These are phyloP conservation scores for Arrhopalites spinosus DNA, from an alignment of 2,888 invertebrate genomes.

Conservation along the genomic window DNA sequence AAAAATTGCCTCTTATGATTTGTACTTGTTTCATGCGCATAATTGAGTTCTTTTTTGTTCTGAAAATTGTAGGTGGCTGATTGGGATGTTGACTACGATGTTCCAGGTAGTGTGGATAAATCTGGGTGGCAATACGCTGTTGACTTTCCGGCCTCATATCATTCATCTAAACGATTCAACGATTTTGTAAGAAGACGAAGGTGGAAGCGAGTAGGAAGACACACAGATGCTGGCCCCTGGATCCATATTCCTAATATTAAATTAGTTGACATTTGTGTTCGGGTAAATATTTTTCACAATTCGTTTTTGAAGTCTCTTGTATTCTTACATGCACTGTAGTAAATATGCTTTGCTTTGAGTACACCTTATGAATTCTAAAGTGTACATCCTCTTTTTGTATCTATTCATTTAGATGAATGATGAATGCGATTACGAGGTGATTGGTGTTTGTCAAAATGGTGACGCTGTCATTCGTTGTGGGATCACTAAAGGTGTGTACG, in stretches of 20 bases:
- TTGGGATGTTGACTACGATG: conserved; percentile 90
- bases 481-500: conserved; percentile 69
- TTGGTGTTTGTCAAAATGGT: conserved; percentile 85
- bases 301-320: not conserved
- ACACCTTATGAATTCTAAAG: not conserved
- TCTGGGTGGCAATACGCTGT: conserved; percentile 96
- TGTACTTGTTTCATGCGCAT: no score
- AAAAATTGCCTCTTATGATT: not conserved
- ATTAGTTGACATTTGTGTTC: conserved; percentile 77
- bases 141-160: conserved; percentile 86
- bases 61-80: conserved; percentile 69
- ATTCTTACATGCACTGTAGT: not conserved
- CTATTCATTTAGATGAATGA: conserved; percentile 47
- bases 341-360: not conserved
- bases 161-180: conserved; percentile 81
- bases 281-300: conserved; percentile 64
- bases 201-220: conserved; percentile 82
- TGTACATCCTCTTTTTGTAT: not conserved
- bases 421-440: conserved; percentile 66
- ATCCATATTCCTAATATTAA: conserved; percentile 83
- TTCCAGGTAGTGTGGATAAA: conserved; percentile 84
- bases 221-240: conserved; percentile 87
- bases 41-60: conserved; percentile 6
- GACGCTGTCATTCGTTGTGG: conserved; percentile 82
- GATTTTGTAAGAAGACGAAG: conserved; percentile 84